Evolutionary conservation across 2,888 invertebrate genomes (phyloP).

Genomic region (Didymodactylos carnosus): DNA sequence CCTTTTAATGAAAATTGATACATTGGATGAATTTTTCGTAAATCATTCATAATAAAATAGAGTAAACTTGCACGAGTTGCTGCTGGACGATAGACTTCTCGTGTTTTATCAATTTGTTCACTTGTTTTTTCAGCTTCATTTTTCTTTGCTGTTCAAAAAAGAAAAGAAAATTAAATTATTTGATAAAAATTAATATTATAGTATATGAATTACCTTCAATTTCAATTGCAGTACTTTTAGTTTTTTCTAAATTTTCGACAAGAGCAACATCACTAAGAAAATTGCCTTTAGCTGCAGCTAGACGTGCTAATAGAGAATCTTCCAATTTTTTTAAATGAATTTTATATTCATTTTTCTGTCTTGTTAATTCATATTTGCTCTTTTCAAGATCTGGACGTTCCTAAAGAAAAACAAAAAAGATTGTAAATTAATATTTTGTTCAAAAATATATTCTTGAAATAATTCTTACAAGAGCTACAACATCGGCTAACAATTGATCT

Average conservation of each 20-base stretch:
- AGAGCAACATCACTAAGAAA: conserved; percentile 78
- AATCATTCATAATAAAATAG: conserved; percentile 80
- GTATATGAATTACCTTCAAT: conserved; percentile 64
- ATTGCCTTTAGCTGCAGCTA: conserved; percentile 78
- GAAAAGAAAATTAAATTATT: no score
- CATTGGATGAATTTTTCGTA: conserved; percentile 84
- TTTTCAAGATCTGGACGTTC: conserved; percentile 87
- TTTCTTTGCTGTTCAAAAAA: no score
- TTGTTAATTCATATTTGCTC: conserved; percentile 74
- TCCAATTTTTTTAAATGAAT: conserved; percentile 75
- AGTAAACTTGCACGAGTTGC: conserved; percentile 74
- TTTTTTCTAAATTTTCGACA: conserved; percentile 84
- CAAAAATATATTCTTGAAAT: neutral
- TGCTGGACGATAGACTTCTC: conserved; percentile 73
- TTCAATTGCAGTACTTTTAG: conserved; percentile 81
- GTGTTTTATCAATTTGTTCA: conserved; percentile 68
- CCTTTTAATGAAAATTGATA: conserved; percentile 90
- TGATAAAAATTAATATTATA: no score
- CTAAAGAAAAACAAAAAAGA: neutral
- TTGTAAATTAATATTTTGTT: neutral
- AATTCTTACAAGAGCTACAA: conserved; percentile 16
- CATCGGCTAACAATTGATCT: conserved; percentile 17
- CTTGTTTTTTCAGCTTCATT: conserved; percentile 81
- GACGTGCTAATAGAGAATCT: conserved; percentile 67
- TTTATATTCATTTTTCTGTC: conserved; percentile 88